Evolutionary conservation across 1,140 invertebrate species (phyloP), one percentile per base, ranked within the genome.

Genomic region (Dendroctonus valens): DNA sequence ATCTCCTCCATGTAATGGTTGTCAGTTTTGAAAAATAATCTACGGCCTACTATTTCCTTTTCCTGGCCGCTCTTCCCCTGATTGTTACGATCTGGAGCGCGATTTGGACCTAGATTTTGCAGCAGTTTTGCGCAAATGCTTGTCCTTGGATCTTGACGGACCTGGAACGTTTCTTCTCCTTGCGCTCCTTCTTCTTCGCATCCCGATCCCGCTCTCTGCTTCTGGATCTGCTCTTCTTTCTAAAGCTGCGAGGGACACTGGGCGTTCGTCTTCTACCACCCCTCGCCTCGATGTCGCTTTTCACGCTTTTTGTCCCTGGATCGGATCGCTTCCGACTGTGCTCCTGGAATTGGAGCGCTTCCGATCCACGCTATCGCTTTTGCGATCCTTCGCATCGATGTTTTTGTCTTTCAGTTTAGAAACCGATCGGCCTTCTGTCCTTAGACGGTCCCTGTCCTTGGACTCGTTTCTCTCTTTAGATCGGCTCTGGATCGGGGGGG

Each of bases 1-100:
- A 93, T 73, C 81, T 98, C 38, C 82, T 98, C 14, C 92, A 96
- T 76, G 92, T 97, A 1, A 96, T 99, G 90, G 92, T 98, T 53
- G 88, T 95, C 37, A 94, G 92, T n/a, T 71, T 83, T 99, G 7
- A 91, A 92, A 67, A 87, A 93, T 71, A 97, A n/a, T n/a, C n/a
- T n/a, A n/a, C n/a, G 26, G 26, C 26, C 26, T 26, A 26, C 26
- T 26, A 3, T 26, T 3, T 26, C 26, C 26, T 26, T 26, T 26
- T 26, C 26, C 26, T 26, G 26, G 26, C 26, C 26, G 8, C 79
- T 80, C 59, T 80, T 79, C 67, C 81, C 69, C 84, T 81, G 68
- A 82, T 81, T 81, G 65, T 82, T 82, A 81, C 2, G 75, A 72
- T 61, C 49, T 60, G 15, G 57, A 59, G 39, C 58, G 52, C 5